A percentile compares a stretch with the other conserved stretches of the same genome.
These are phyloP conservation scores for Hassar affinis DNA, from an alignment of 2,113 vertebrate species.

Conservation along the genomic window DNA sequence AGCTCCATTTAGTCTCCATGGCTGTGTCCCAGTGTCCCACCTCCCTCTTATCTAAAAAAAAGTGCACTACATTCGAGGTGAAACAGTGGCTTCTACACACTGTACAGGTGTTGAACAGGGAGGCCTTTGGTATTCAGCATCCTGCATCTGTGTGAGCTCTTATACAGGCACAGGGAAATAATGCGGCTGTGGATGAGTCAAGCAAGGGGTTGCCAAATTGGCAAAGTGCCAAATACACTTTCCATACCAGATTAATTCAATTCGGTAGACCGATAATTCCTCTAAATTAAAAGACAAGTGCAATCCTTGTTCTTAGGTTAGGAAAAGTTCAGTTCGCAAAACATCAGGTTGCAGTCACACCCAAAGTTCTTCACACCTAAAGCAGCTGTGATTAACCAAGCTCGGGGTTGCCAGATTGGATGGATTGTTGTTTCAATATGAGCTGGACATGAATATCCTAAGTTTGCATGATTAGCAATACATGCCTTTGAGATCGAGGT, in stretches of 20 bases:
- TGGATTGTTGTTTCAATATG: not conserved
- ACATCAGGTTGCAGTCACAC: not conserved
- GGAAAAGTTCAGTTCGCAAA: not conserved
- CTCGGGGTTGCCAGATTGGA: not conserved
- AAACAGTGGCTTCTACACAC: not conserved
- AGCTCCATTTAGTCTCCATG: conserved; percentile 43
- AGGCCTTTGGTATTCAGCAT: not conserved
- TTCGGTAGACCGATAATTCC: not conserved
- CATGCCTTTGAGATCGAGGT: not conserved
- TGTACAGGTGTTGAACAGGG: not conserved
- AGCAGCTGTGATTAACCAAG: not conserved
- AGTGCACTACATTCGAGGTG: not conserved
- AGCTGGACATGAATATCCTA: not conserved
- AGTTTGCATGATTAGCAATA: not conserved
- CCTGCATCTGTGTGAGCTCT: not conserved
- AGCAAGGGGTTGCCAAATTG: conserved; percentile 9
- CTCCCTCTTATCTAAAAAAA: not conserved
- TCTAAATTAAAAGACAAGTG: not conserved
- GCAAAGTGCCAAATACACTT: not conserved
- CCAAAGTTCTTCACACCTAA: not conserved
- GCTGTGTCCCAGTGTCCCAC: too few species aligned
- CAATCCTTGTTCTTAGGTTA: not conserved
- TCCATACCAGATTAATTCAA: not conserved
- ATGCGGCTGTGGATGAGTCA: not conserved
- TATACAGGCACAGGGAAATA: not conserved